Evolutionary conservation across 2,113 vertebrate species (phyloP).

Genomic region (Cairina moschata): DNA sequence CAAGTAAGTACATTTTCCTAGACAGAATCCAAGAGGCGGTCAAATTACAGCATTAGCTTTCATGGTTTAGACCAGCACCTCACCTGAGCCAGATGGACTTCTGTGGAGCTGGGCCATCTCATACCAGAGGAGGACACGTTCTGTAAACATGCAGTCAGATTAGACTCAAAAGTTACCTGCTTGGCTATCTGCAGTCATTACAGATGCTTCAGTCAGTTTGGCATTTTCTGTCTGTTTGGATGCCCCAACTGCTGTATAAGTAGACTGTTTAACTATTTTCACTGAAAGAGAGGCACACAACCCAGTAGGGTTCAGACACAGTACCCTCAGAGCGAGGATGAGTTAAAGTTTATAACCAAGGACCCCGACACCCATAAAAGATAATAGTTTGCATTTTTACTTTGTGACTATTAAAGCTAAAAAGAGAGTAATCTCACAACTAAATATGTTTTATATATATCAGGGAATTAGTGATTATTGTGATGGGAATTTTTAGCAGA

Average conservation of each 20-base stretch:
- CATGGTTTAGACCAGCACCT: neutral
- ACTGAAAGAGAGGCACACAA: neutral
- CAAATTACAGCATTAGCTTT: neutral
- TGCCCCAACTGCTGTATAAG: neutral
- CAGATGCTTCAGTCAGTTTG: neutral
- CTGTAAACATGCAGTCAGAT: neutral
- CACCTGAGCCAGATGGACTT: neutral
- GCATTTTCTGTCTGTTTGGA: neutral
- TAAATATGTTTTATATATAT: neutral
- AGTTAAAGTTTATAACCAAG: neutral
- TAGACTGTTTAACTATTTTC: neutral
- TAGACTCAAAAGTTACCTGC: neutral
- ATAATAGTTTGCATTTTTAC: neutral
- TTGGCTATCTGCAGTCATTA: neutral
- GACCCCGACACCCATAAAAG: neutral
- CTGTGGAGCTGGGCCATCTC: neutral
- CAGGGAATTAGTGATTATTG: neutral
- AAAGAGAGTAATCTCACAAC: neutral
- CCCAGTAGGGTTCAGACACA: neutral
- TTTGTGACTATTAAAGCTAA: neutral
- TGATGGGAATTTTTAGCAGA: neutral
- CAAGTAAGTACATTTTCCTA: neutral
- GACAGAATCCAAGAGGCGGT: neutral
- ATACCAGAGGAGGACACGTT: neutral
- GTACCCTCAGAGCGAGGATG: neutral